These are phyloP conservation scores for Pseudomyrmex concolor DNA, from an alignment of 1,140 invertebrate genomes.

Conservation along the genomic window DNA sequence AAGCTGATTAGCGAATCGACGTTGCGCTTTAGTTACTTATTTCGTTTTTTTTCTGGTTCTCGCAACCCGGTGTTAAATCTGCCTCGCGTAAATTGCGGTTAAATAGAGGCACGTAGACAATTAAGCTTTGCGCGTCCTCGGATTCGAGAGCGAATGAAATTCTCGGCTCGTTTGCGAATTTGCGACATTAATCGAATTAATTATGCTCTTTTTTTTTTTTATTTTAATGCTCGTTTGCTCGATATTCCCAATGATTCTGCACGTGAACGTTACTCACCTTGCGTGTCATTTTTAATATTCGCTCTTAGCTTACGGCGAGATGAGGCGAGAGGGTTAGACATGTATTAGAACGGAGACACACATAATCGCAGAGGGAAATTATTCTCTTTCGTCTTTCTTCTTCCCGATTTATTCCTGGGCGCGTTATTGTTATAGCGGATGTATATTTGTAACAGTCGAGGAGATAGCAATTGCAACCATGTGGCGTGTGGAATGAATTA, in stretches of 20 bases:
- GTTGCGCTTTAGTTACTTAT: constrained; percentile 30
- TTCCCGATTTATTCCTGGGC: constrained; percentile 10
- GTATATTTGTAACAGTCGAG: constrained; percentile 42
- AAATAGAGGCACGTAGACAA: constrained; percentile 25
- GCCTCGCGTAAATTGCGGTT: constrained; percentile 36
- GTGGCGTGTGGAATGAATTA: constrained; percentile 64
- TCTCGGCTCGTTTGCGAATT: not conserved
- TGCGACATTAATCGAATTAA: constrained; percentile 44
- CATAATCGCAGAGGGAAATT: constrained; percentile 9
- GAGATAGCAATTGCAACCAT: constrained; percentile 67
- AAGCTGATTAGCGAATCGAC: constrained; percentile 46
- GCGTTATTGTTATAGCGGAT: constrained; percentile 29
- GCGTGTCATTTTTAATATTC: constrained; percentile 22
- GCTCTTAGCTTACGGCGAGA: constrained; percentile 14
- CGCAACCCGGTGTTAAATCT: constrained; percentile 45
- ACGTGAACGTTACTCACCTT: constrained; percentile 10
- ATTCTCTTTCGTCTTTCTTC: constrained; percentile 5
- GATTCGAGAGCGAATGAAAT: not conserved
- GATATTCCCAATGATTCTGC: not conserved
- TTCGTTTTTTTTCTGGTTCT: not conserved
- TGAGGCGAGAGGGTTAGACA: constrained; percentile 52
- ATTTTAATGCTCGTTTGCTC: not conserved
- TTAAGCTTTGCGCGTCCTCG: constrained; percentile 40
- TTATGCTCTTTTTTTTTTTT: not conserved
- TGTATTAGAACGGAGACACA: constrained; percentile 50